Evolutionary conservation across 1,140 invertebrate genomes (phyloP).

Genomic region (Metaphire vulgaris): DNA sequence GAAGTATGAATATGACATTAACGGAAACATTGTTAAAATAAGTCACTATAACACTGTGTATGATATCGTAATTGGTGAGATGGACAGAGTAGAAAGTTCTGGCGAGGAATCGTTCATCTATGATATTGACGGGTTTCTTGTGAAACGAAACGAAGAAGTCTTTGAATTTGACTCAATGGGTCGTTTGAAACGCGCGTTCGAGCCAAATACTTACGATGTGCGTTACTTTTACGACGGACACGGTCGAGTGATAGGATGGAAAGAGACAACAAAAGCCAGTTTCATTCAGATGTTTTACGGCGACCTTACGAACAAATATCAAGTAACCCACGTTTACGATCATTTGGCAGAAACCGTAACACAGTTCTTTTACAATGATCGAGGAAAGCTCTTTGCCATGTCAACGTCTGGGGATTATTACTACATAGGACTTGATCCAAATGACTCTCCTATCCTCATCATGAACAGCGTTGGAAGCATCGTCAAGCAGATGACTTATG

Average conservation of each 20-base stretch:
- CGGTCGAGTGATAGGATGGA: conserved; percentile 70
- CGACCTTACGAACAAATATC: conserved; percentile 59
- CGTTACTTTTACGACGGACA: conserved; percentile 87
- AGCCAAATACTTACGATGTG: conserved; percentile 78
- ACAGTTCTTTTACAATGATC: conserved; percentile 62
- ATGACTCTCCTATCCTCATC: conserved; percentile 80
- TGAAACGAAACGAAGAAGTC: conserved; percentile 80
- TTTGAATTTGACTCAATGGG: conserved; percentile 87
- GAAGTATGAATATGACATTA: conserved; percentile 92
- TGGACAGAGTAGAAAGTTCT: conserved; percentile 80
- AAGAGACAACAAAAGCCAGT: conserved; percentile 72
- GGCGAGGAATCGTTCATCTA: conserved; percentile 84
- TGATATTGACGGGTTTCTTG: conserved; percentile 82
- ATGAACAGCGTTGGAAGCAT: conserved; percentile 84
- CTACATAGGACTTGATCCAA: conserved; percentile 90
- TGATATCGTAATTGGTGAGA: conserved; percentile 80
- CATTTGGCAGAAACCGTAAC: conserved; percentile 51
- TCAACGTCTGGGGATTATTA: conserved; percentile 77
- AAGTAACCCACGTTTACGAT: conserved; percentile 64
- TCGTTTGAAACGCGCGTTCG: conserved; percentile 79
- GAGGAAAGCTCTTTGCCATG: conserved; percentile 73
- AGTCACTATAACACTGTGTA: conserved; percentile 76
- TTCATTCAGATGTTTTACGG: conserved; percentile 91
- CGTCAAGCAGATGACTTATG: conserved; percentile 81
- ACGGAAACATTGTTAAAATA: conserved; percentile 84